A percentile compares a stretch with the other conserved stretches of the same genome.
Evolutionary conservation across 2,113 vertebrate genomes (phyloP).

Genomic region (Mohoua ochrocephala): DNA sequence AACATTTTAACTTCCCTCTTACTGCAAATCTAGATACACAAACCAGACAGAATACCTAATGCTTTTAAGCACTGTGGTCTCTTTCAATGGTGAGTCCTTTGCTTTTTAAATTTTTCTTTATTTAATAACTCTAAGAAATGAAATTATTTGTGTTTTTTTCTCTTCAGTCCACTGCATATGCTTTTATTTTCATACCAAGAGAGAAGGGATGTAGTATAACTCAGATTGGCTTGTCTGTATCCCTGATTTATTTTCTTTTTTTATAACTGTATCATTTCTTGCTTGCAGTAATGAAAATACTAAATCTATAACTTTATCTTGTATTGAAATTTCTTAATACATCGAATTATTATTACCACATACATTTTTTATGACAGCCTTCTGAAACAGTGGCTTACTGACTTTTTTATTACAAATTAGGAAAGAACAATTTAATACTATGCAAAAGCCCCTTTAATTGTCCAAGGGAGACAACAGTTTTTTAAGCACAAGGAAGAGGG

Average conservation of each 20-base stretch:
- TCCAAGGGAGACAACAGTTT: not conserved
- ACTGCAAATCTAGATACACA: not conserved
- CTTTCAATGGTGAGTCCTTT: not conserved
- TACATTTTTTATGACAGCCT: not conserved
- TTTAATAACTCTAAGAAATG: not conserved
- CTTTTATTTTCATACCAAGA: not conserved
- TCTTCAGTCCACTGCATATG: not conserved
- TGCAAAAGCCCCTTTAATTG: not conserved
- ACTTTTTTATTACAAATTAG: not conserved
- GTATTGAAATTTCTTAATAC: not conserved
- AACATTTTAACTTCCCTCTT: not conserved
- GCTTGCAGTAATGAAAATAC: not conserved
- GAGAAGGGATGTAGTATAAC: not conserved
- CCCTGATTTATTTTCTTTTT: not conserved
- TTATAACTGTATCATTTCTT: not conserved
- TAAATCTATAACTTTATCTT: not conserved
- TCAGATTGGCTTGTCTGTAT: not conserved
- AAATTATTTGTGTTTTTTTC: not conserved
- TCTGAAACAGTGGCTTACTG: not conserved
- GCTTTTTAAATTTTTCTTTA: not conserved
- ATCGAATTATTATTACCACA: not conserved
- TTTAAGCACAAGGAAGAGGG: not conserved
- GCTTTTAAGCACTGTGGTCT: not conserved
- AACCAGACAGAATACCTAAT: not conserved
- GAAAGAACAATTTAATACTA: not conserved